phyloP scores from a whole-genome alignment of 1,140 invertebrate species.

The Drosophila arizonae region DNA sequence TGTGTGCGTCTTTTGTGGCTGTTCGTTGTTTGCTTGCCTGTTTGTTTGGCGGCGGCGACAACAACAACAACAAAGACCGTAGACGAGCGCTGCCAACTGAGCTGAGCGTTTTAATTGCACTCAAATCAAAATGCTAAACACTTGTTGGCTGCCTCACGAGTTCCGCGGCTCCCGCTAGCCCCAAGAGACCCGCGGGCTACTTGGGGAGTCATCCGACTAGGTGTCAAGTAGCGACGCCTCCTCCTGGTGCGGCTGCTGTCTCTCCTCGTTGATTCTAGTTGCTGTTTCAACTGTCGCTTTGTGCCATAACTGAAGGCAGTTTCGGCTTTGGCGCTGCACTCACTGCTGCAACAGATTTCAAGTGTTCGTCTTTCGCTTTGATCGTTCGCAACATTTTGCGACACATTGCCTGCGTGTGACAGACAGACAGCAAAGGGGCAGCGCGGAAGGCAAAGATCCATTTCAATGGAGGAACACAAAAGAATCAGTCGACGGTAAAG shows the following conservation, averaged over 20 bases:
- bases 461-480: constrained; percentile 21
- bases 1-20: constrained; percentile 69
- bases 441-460: constrained; percentile 14
- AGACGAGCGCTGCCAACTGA: constrained; percentile 49
- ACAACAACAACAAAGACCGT: constrained; percentile 36
- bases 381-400: constrained; percentile 29
- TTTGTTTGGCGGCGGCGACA: constrained; percentile 21
- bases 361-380: constrained; percentile 37
- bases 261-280: neutral
- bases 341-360: constrained; percentile 21
- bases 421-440: neutral
- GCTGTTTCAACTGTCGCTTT: neutral
- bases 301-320: constrained; percentile 37
- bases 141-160: constrained; percentile 63
- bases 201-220: constrained; percentile 13
- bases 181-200: constrained; percentile 30
- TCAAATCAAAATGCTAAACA: constrained; percentile 79
- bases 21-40: constrained; percentile 54
- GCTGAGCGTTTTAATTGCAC: constrained; percentile 71
- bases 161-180: constrained; percentile 16
- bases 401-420: constrained; percentile 12
- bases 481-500: constrained; percentile 6
- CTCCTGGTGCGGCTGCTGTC: neutral
- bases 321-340: constrained; percentile 5
- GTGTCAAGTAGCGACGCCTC: constrained; percentile 29